phyloP scores from a whole-genome alignment of 2,797 vertebrate species.

The Sphaeramia orbicularis region DNA sequence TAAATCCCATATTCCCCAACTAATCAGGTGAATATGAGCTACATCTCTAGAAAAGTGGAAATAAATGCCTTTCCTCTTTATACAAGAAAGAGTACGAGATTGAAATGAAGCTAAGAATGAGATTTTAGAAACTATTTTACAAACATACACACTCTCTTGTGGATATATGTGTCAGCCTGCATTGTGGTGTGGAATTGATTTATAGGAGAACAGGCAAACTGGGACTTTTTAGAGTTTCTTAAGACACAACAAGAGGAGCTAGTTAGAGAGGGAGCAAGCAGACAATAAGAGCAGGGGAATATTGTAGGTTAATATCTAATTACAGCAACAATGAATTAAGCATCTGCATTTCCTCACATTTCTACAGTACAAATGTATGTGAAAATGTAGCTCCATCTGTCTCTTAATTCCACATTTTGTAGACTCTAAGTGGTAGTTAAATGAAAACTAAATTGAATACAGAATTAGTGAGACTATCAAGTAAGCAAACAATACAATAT shows the following conservation, averaged over 20 bases:
- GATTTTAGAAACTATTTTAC: background rate
- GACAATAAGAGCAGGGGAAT: background rate
- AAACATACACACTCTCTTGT: background rate
- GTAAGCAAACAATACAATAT: slow-evolving; percentile 77
- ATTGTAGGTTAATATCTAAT: slow-evolving; percentile 25
- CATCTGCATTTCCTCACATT: slow-evolving; percentile 6
- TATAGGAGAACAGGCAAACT: background rate
- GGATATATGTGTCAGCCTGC: background rate
- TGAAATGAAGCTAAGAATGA: slow-evolving; percentile 1
- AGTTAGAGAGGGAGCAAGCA: background rate
- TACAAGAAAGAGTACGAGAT: background rate
- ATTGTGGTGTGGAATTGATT: slow-evolving; percentile 2
- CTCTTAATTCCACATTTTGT: slow-evolving; percentile 40
- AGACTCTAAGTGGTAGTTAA: slow-evolving; percentile 54
- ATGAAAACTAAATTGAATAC: slow-evolving; percentile 70
- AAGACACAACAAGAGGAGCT: slow-evolving; percentile 2
- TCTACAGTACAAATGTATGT: slow-evolving; percentile 5
- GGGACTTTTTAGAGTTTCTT: slow-evolving; percentile 35
- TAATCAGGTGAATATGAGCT: background rate
- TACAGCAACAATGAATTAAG: slow-evolving; percentile 29
- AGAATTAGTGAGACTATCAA: slow-evolving; percentile 73
- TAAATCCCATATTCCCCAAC: background rate
- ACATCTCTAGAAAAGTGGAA: background rate
- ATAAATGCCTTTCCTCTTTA: background rate
- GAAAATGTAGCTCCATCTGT: slow-evolving; percentile 17